Evolutionary conservation across 2,797 vertebrate genomes (phyloP).

Genomic region (Adelosebastes latens): DNA sequence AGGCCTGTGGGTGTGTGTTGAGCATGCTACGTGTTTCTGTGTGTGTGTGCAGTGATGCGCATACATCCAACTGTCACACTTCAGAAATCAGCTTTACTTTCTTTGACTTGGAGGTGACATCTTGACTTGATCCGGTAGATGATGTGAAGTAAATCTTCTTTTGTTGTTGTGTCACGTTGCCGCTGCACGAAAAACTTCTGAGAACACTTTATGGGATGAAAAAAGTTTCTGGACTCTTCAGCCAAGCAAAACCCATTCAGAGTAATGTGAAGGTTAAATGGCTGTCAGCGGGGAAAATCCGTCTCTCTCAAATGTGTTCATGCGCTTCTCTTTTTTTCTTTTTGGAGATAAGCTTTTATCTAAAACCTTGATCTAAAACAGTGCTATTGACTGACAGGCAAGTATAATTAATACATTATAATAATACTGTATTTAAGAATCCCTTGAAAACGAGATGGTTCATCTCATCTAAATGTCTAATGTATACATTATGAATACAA

Average conservation of each 20-base stretch:
- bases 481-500: background rate
- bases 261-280: conserved; percentile 28
- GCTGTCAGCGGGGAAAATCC: conserved; percentile 3
- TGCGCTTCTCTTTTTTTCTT: background rate
- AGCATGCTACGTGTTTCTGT: background rate
- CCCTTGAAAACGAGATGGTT: background rate
- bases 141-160: conserved; percentile 47
- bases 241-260: conserved; percentile 2
- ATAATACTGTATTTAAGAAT: background rate
- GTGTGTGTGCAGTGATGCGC: background rate
- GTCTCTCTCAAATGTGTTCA: background rate
- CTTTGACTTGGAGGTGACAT: conserved; percentile 32
- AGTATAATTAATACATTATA: background rate
- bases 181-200: conserved; percentile 16
- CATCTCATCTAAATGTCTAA: background rate
- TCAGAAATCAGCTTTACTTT: conserved; percentile 46
- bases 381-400: conserved; percentile 10
- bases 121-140: conserved; percentile 47
- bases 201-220: background rate
- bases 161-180: conserved; percentile 42
- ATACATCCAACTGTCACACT: conserved; percentile 19
- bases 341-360: conserved; percentile 42
- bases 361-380: conserved; percentile 25
- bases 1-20: background rate
- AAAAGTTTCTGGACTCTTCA: conserved; percentile 33